Conservation (phyloP, 2,113 vertebrate species). For the Python bivittatus region DNA sequence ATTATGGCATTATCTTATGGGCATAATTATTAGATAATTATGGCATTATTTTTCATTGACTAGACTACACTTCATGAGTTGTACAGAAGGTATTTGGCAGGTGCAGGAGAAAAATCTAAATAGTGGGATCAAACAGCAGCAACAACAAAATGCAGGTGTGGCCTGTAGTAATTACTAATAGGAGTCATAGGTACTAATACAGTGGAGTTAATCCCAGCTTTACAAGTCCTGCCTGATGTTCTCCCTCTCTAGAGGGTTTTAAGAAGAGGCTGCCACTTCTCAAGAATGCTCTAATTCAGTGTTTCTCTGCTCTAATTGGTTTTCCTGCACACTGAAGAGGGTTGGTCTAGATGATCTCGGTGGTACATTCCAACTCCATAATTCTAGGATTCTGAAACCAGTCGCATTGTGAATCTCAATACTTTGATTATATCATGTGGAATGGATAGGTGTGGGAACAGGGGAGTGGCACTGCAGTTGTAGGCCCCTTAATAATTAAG, state of each 20-base stretch:
- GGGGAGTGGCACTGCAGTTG: neutral
- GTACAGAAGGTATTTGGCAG: neutral
- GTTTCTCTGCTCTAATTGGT: neutral
- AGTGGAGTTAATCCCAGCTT: neutral
- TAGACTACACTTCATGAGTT: neutral
- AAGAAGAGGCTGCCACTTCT: neutral
- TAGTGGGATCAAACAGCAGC: neutral
- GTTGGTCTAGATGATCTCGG: neutral
- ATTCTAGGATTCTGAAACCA: neutral
- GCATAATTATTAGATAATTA: neutral
- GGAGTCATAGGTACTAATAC: neutral
- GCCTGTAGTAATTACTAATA: neutral
- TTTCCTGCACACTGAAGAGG: neutral
- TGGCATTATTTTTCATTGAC: neutral
- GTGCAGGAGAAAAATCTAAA: neutral
- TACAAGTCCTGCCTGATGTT: neutral
- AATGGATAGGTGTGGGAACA: neutral
- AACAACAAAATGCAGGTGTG: neutral
- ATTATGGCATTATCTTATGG: neutral
- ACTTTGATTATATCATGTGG: neutral
- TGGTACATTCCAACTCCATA: neutral
- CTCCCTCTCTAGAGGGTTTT: neutral
- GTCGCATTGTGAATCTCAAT: neutral
- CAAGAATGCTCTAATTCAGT: neutral
- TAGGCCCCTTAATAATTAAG: neutral